Conservation (phyloP, 2,113 vertebrate genomes). For the Piprites chloris region DNA sequence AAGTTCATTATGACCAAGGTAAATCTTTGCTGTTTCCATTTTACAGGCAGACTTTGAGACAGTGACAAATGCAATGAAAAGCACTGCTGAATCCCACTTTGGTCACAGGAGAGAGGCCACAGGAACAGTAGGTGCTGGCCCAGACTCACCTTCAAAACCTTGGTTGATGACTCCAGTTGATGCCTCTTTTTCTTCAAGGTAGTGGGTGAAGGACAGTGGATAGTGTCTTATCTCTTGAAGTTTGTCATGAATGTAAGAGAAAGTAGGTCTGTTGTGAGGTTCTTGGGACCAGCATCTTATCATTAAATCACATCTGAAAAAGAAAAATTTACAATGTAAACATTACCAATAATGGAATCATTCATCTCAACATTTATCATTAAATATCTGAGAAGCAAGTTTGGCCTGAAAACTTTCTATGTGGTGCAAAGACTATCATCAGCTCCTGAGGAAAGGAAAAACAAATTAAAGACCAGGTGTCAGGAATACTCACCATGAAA, state of each 20-base stretch:
- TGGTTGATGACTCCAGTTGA: constrained; percentile 55
- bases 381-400: not conserved
- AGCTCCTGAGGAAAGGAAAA: not conserved
- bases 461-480: not conserved
- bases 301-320: constrained; percentile 69
- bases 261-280: constrained; percentile 65
- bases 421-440: not conserved
- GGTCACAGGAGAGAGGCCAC: not conserved
- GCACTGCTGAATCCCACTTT: not conserved
- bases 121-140: not conserved
- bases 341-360: not conserved
- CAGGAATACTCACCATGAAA: not conserved
- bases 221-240: constrained; percentile 63
- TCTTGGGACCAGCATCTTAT: constrained; percentile 72
- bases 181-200: not conserved
- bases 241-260: constrained; percentile 58
- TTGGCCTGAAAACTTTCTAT: not conserved
- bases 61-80: not conserved
- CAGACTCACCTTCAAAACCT: constrained; percentile 68
- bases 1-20: not conserved
- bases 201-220: not conserved
- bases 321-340: not conserved
- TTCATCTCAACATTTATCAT: not conserved
- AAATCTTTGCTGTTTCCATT: not conserved
- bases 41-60: not conserved